Conservation (phyloP, 2,888 invertebrate genomes). For the Petrolisthes manimaculis region DNA sequence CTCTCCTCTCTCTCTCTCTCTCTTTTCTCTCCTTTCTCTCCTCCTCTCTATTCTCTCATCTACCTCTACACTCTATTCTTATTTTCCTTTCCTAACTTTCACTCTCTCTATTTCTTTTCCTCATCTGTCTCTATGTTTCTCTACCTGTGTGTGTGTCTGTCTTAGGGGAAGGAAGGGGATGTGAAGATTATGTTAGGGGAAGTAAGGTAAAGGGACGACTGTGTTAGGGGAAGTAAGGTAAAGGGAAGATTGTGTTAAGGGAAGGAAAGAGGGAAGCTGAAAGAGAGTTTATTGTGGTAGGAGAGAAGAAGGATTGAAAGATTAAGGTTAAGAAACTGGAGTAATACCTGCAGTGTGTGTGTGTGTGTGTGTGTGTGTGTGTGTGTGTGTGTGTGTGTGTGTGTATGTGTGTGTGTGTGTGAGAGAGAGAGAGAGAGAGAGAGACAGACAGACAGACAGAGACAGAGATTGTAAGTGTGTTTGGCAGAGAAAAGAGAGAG, state of each 20-base stretch:
- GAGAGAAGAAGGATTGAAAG: not conserved
- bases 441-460: not conserved
- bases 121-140: too few species aligned
- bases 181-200: not conserved
- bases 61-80: too few species aligned
- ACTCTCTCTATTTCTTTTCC: too few species aligned
- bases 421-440: not conserved
- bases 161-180: not conserved
- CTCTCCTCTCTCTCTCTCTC: too few species aligned
- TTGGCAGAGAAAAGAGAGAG: not conserved
- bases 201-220: not conserved
- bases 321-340: not conserved
- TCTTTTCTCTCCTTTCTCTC: too few species aligned
- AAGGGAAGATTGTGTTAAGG: not conserved
- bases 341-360: not conserved
- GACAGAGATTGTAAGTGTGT: not conserved
- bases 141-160: too few species aligned
- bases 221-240: not conserved
- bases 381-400: constrained; percentile 1
- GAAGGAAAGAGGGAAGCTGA: not conserved
- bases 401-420: not conserved
- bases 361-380: not conserved
- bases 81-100: too few species aligned
- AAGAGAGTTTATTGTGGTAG: not conserved
- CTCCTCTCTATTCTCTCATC: too few species aligned